Conservation (phyloP, 2,797 vertebrate species). For the Spondyliosoma cantharus region DNA sequence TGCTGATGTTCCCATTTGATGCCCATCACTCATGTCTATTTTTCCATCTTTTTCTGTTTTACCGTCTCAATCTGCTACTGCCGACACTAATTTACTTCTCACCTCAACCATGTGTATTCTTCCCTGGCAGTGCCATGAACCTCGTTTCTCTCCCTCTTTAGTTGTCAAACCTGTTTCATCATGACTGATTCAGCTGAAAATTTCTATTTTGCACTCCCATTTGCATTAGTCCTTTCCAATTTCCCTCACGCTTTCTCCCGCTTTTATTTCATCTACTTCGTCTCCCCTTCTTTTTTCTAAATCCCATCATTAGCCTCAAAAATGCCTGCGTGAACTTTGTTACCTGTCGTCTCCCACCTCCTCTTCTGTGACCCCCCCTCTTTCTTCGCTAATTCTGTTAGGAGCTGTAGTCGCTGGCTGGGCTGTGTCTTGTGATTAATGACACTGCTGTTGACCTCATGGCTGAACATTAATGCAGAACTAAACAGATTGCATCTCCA, state of each 20-base stretch:
- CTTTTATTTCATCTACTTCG: slow-evolving; percentile 4
- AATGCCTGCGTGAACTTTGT: slow-evolving; percentile 19
- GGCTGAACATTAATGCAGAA: slow-evolving; percentile 70
- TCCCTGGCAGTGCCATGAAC: not conserved
- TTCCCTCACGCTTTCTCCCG: not conserved
- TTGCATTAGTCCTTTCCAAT: slow-evolving; percentile 15
- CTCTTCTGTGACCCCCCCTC: slow-evolving; percentile 11
- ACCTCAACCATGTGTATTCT: slow-evolving; percentile 17
- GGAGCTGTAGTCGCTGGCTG: slow-evolving; percentile 19
- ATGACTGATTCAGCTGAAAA: slow-evolving; percentile 29
- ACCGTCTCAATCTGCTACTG: slow-evolving; percentile 15
- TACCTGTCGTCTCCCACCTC: slow-evolving; percentile 42
- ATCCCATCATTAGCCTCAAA: slow-evolving; percentile 24
- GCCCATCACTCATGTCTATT: slow-evolving; percentile 11
- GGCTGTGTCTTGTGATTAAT: slow-evolving; percentile 66
- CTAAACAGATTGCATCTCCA: slow-evolving; percentile 67
- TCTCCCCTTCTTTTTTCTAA: slow-evolving; percentile 2
- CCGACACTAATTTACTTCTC: slow-evolving; percentile 29
- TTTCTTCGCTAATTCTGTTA: slow-evolving; percentile 31
- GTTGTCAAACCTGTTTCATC: slow-evolving; percentile 24
- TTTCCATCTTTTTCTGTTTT: slow-evolving; percentile 8
- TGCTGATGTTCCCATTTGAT: slow-evolving; percentile 26
- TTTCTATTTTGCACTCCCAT: slow-evolving; percentile 5
- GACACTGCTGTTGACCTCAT: slow-evolving; percentile 60
- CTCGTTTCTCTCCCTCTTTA: slow-evolving; percentile 5